Conservation (phyloP, 2,797 vertebrate species). For the Carcharodon carcharias region DNA sequence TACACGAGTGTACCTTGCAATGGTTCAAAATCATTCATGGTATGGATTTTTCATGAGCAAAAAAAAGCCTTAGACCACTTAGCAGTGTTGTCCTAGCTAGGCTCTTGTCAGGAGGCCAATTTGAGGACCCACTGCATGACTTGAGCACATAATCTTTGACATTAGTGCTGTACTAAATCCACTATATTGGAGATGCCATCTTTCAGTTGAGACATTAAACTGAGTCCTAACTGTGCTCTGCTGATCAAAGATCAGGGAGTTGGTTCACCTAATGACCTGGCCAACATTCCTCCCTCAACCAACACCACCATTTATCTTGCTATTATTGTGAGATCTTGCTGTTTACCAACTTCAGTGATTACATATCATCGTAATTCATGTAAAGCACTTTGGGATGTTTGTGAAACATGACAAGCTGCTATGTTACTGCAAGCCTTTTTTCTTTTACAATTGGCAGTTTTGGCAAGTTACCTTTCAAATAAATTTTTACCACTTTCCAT, state of each 20-base stretch:
- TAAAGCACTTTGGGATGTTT: neutral
- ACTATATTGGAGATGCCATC: neutral
- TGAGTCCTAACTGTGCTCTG: neutral
- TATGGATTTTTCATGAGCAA: neutral
- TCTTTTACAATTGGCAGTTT: neutral
- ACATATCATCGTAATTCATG: neutral
- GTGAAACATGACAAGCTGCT: neutral
- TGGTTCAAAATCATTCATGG: neutral
- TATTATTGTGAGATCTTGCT: neutral
- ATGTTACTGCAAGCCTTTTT: neutral
- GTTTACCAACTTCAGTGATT: neutral
- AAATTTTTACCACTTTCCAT: neutral
- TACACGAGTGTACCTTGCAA: neutral
- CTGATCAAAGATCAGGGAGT: neutral
- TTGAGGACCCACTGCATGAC: neutral
- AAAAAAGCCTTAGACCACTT: neutral
- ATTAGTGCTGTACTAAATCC: neutral
- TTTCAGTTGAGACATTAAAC: neutral
- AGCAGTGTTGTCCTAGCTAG: neutral
- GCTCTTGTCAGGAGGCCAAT: neutral
- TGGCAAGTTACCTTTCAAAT: neutral
- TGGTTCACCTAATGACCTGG: neutral
- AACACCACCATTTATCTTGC: neutral
- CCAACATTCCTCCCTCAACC: neutral
- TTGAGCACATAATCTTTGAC: neutral